phyloP scores from a whole-genome alignment of 37 sponge, comb jelly and placozoan species.

The Crambe crambe region DNA sequence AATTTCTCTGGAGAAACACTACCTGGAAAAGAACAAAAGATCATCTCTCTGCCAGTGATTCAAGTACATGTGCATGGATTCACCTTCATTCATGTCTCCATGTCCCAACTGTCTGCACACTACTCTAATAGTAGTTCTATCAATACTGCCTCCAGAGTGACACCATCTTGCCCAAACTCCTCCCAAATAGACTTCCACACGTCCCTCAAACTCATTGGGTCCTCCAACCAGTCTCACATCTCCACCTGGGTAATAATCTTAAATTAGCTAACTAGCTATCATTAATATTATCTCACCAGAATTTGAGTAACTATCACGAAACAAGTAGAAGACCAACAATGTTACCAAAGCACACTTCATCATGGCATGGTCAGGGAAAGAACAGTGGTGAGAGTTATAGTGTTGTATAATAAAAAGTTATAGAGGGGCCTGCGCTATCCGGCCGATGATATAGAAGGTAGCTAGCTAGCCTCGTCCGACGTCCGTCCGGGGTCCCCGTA shows the following conservation, averaged over 20 bases:
- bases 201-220: background rate
- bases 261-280: background rate
- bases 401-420: background rate
- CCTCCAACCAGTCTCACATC: constrained; percentile 15
- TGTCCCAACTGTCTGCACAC: constrained; percentile 36
- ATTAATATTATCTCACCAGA: background rate
- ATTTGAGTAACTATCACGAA: background rate
- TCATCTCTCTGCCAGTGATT: background rate
- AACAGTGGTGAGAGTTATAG: background rate
- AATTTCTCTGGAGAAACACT: background rate
- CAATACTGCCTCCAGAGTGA: background rate
- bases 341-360: no score
- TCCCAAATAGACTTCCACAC: constrained; percentile 24
- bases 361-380: no score
- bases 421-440: no score
- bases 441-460: no score
- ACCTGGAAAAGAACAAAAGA: background rate
- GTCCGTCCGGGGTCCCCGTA: no score
- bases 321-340: background rate
- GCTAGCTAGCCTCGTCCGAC: no score
- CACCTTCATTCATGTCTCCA: background rate
- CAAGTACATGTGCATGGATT: background rate
- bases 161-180: constrained; percentile 42
- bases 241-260: background rate
- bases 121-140: constrained; percentile 6